A percentile compares a stretch with the other conserved stretches of the same genome.
Conservation (phyloP, 2,797 vertebrate genomes). For the Molossus molossus region DNA sequence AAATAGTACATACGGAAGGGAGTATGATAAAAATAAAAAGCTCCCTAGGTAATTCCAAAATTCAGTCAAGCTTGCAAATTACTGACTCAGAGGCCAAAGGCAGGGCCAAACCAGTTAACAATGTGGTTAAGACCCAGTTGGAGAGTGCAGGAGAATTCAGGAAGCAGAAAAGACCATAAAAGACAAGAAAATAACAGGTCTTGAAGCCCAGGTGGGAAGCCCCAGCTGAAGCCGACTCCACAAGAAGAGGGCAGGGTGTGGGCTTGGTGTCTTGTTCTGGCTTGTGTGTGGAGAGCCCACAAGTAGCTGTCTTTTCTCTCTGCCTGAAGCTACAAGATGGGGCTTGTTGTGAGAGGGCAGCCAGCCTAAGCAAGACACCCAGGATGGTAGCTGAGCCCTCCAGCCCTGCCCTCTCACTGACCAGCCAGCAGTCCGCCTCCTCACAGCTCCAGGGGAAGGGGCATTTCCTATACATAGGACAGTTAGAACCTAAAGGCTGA, state of each 20-base stretch:
- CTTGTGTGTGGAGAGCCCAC: slow-evolving; percentile 67
- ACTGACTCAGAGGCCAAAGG: slow-evolving; percentile 35
- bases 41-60: slow-evolving; percentile 8
- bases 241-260: slow-evolving; percentile 63
- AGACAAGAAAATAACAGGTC: slow-evolving; percentile 56
- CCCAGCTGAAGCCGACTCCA: neutral
- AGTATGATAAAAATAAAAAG: slow-evolving; percentile 51
- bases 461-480: too few species aligned
- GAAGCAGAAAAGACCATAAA: slow-evolving; percentile 66
- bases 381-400: neutral
- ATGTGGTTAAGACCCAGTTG: neutral
- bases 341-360: slow-evolving; percentile 47
- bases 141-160: slow-evolving; percentile 63
- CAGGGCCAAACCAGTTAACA: neutral
- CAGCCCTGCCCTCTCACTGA: neutral
- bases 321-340: slow-evolving; percentile 75
- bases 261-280: slow-evolving; percentile 71
- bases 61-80: slow-evolving; percentile 45
- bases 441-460: fast-evolving
- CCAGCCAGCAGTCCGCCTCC: neutral
- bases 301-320: slow-evolving; percentile 65
- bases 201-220: slow-evolving; percentile 57
- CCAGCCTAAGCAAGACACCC: neutral
- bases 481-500: neutral
- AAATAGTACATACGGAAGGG: neutral